Percentiles rank a stretch among this genome's conserved stretches.
Evolutionary conservation across 2,113 vertebrate genomes (phyloP).

Genomic region (Syngnathus typhle): DNA sequence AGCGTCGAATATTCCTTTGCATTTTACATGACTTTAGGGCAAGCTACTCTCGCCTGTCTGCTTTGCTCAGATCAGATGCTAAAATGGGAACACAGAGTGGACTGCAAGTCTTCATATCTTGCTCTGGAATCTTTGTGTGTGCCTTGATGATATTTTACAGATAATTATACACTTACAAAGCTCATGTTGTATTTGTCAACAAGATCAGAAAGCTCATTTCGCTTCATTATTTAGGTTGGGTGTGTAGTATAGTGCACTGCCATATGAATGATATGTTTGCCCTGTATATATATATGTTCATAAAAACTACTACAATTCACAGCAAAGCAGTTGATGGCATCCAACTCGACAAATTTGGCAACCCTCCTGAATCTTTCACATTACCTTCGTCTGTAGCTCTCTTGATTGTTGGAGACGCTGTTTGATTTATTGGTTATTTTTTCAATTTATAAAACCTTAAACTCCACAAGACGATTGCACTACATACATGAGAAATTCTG

Average conservation of each 20-base stretch:
- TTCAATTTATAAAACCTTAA: not conserved
- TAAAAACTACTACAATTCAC: not conserved
- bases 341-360: not conserved
- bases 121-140: constrained; percentile 29
- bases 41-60: constrained; percentile 89
- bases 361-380: not conserved
- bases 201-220: not conserved
- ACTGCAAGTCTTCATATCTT: constrained; percentile 71
- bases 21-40: constrained; percentile 91
- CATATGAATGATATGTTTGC: not conserved
- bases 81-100: constrained; percentile 78
- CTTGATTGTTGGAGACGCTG: not conserved
- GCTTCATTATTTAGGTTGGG: not conserved
- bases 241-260: not conserved
- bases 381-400: not conserved
- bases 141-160: not conserved
- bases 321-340: not conserved
- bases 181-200: not conserved
- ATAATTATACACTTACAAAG: not conserved
- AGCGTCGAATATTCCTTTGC: constrained; percentile 82
- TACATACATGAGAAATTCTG: not conserved
- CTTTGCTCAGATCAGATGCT: constrained; percentile 84
- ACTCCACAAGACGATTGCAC: not conserved
- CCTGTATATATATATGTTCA: not conserved
- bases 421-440: not conserved